phyloP scores from a whole-genome alignment of 2,797 vertebrate species.

The Emydoidea blandingii region DNA sequence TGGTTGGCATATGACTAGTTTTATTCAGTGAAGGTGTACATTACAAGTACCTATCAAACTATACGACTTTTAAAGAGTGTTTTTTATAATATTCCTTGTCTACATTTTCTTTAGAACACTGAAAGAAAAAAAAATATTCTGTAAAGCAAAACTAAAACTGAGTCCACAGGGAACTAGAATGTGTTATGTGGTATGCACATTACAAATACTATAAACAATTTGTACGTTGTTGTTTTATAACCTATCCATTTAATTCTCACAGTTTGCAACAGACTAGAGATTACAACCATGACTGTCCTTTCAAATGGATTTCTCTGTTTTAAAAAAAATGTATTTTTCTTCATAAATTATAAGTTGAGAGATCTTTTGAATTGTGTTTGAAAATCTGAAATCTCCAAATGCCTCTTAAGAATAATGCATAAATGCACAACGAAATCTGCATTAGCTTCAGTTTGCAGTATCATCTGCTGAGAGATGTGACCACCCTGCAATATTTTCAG shows the following conservation, averaged over 20 bases:
- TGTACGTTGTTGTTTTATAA: not conserved
- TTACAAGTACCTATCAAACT: not conserved
- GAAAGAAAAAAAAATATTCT: not conserved
- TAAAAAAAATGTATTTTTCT: not conserved
- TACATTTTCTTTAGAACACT: not conserved
- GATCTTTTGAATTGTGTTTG: not conserved
- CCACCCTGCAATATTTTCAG: not conserved
- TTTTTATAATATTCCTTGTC: not conserved
- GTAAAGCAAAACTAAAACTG: not conserved
- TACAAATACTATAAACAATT: not conserved
- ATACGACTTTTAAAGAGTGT: not conserved
- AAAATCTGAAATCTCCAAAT: not conserved
- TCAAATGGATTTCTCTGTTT: not conserved
- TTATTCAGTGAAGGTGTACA: not conserved
- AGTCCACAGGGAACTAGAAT: not conserved
- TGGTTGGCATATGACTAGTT: rapidly evolving
- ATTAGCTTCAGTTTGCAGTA: not conserved
- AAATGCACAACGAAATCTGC: not conserved
- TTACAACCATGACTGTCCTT: rapidly evolving
- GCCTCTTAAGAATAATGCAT: not conserved
- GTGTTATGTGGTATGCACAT: not conserved
- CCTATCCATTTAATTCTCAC: not conserved
- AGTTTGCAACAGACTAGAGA: not conserved
- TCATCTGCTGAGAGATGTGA: not conserved
- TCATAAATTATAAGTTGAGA: not conserved